These are phyloP conservation scores for Spondyliosoma cantharus DNA, from an alignment of 2,797 vertebrate genomes.

Conservation along the genomic window DNA sequence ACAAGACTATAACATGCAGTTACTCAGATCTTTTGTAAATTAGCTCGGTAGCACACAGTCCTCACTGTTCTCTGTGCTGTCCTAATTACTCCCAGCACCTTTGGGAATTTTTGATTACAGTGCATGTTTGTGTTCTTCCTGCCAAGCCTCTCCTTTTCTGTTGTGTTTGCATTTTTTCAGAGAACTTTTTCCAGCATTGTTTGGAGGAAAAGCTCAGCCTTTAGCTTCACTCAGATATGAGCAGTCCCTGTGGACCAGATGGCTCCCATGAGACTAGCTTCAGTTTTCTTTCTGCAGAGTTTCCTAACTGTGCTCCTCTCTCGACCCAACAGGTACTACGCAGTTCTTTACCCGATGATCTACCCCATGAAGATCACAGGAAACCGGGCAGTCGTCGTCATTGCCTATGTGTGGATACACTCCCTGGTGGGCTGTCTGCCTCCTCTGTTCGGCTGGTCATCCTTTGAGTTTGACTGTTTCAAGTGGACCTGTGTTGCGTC, in stretches of 20 bases:
- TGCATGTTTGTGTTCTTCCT: slow-evolving; percentile 50
- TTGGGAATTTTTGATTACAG: slow-evolving; percentile 59
- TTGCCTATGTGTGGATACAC: slow-evolving; percentile 96
- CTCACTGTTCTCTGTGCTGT: slow-evolving; percentile 45
- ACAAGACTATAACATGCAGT: slow-evolving; percentile 14
- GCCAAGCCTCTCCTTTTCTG: slow-evolving; percentile 30
- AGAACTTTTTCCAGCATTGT: slow-evolving; percentile 32
- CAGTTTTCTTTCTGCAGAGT: slow-evolving; percentile 15
- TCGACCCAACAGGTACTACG: slow-evolving; percentile 90
- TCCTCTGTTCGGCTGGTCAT: slow-evolving; percentile 96
- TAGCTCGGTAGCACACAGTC: slow-evolving; percentile 32
- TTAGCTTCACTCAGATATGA: slow-evolving; percentile 26
- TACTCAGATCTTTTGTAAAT: slow-evolving; percentile 9
- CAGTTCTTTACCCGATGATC: slow-evolving; percentile 98
- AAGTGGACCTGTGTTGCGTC: slow-evolving; percentile 98
- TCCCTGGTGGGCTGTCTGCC: slow-evolving; percentile 95
- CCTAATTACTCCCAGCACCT: slow-evolving; percentile 57
- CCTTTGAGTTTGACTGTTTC: slow-evolving; percentile 95
- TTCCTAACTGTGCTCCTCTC: slow-evolving; percentile 22
- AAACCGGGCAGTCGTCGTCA: slow-evolving; percentile 92
- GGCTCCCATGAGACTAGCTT: slow-evolving; percentile 5
- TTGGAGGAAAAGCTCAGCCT: slow-evolving; percentile 1
- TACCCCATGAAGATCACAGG: slow-evolving; percentile 99
- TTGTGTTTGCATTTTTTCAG: slow-evolving; percentile 46
- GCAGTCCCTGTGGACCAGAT: slow-evolving; percentile 13